A percentile compares a stretch with the other conserved stretches of the same genome.
Evolutionary conservation across 2,797 vertebrate species (phyloP).

Genomic region (Hydrolagus colliei): DNA sequence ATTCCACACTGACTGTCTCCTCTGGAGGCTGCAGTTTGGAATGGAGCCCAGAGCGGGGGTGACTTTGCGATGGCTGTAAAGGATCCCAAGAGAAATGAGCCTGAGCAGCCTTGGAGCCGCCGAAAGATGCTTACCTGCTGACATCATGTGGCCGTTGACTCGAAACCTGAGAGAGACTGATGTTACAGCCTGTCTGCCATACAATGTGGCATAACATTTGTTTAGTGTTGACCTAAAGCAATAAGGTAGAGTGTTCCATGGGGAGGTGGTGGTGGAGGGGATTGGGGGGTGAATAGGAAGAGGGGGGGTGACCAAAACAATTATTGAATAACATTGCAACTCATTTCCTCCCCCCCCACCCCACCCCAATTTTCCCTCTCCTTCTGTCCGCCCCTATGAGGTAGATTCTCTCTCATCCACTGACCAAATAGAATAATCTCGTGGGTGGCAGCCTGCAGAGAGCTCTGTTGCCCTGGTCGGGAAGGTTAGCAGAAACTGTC

Average conservation of each 20-base stretch:
- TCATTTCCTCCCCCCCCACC: too few relatives aligned
- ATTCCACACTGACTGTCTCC: constrained; percentile 2
- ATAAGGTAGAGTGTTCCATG: not conserved
- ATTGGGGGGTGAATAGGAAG: too few relatives aligned
- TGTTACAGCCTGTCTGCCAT: constrained; percentile 27
- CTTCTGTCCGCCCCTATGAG: too few relatives aligned
- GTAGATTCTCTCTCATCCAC: too few relatives aligned
- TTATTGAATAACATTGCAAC: too few relatives aligned
- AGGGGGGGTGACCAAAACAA: too few relatives aligned
- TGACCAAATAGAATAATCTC: too few relatives aligned
- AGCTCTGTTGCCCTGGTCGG: not conserved
- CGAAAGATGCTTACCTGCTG: constrained; percentile 30
- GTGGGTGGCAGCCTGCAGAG: too few relatives aligned
- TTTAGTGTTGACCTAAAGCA: constrained; percentile 1
- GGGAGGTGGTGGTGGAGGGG: too few relatives aligned
- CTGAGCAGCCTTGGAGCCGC: constrained; percentile 26
- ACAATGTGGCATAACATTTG: constrained; percentile 10
- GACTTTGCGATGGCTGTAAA: constrained; percentile 30
- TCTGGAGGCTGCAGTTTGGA: constrained; percentile 16
- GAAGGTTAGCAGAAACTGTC: not conserved
- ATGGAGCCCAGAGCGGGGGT: constrained; percentile 29
- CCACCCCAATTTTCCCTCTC: too few relatives aligned
- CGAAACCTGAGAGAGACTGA: constrained; percentile 17
- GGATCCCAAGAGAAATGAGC: constrained; percentile 30
- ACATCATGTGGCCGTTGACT: constrained; percentile 30